Base-by-base conservation (phyloP, 1,140 invertebrate genomes). In the Pseudomyrmex flavicornis region DNA sequence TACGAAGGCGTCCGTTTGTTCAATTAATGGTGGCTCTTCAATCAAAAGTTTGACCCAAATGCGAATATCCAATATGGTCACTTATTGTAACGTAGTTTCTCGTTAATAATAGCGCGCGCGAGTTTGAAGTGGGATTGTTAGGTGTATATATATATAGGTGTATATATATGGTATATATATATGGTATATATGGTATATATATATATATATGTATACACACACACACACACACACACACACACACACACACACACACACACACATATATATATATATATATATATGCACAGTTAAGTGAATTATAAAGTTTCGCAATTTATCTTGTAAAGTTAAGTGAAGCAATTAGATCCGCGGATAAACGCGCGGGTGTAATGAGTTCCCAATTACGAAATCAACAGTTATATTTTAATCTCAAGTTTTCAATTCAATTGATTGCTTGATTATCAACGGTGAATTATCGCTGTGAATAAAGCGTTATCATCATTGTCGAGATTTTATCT, bases 21-120 rank as follows among this genome's bases (percentile, higher is more conserved):
- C 74, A 68, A 77, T 77, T 77, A 77, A 77, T 77, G 62, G 62
- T 17, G 48, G 75, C 75, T 77, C 75, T 77, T 77, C 75, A 68
- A 77, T 77, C 75, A 77, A 69, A 77, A 77, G 26, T 77, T 35
- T 56, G 75, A 77, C 75, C 75, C 48, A 77, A 77, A 77, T 68
- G 63, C 63, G 52, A 59, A 69, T 68, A 46, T 56, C 35, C 63
- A 68, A 77, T 77, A 69, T 46, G 26, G 17, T 46, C 75, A 66
- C n/a, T n/a, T 46, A 20, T 26, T 20, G 63, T 54, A 46, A 46
- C 35, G 17, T 77, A 77, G 56, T 56, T 68, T 69, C 75, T 15
- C 66, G 48, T 69, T 77, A 77, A 77, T 58, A 69, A 44, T 48
- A 46, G 5, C 35, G 35, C 35, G 35, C 35, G 35, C 35, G 35